Base-by-base conservation (phyloP, 2,797 vertebrate genomes). In the Sciurus vulgaris region DNA sequence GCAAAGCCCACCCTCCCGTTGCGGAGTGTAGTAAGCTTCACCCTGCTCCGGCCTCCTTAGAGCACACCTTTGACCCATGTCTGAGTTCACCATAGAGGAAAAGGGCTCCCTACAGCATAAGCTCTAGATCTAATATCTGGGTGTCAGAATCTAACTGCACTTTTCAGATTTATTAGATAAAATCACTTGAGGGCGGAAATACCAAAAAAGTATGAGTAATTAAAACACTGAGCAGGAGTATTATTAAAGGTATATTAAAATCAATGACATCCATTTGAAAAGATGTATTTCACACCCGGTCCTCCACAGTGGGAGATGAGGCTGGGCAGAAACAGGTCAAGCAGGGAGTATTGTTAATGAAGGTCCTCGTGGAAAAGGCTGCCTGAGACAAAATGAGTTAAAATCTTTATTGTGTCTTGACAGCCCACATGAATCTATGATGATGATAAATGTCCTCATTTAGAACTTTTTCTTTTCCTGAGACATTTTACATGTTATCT, bases 161-260 rank as follows among this genome's bases (percentile, higher is more conserved):
- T 95, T 89, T 96, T 14, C 96, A 97, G 84, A 97, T 96, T 97
- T 97, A 97, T 97, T 96, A 97, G 89, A 94, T 97, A 91, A 94
- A 96, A 93, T 95, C 54, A 85, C 96, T 12, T 28, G 95, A 96
- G 93, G 97, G 96, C 8, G 87, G 96, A 98, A 97, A 91, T 88
- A 95, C 87, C 96, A 87, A 88, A 93, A 97, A 96, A 94, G 94
- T 97, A 96, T 92, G 96, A 97, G 97, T 97, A 97, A 98, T 98
- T 98, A 98, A 98, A 98, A 97, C 91, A 97, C 89, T 96, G 93
- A 95, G 91, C 67, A 20, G 94, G 87, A 96, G 94, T 97, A 97
- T 97, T 97, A 97, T 98, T 96, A 96, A 96, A 97, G 93, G 94
- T 96, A 93, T 97, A 97, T 97, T 98, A 97, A 98, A 98, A 98